These are phyloP conservation scores for Physocephala rufipes DNA, from an alignment of 2,888 invertebrate species.

Conservation along the genomic window DNA sequence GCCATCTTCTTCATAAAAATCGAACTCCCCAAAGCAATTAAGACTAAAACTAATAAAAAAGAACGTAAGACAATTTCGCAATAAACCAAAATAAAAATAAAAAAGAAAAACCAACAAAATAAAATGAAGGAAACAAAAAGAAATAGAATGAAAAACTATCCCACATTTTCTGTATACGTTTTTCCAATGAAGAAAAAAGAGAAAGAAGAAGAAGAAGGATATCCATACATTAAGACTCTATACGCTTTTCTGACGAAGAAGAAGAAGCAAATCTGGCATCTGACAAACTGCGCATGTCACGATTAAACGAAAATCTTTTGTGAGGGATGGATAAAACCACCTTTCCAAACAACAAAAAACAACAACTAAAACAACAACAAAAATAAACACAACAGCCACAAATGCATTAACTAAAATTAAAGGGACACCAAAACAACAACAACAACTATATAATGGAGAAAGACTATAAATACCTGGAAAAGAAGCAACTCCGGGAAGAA, in stretches of 20 bases:
- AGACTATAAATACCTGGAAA: not conserved
- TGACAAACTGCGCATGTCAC: constrained; percentile 60
- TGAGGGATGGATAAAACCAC: constrained; percentile 45
- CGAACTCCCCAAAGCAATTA: not conserved
- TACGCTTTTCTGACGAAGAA: constrained; percentile 5
- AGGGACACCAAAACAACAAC: too few species aligned
- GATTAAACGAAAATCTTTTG: constrained; percentile 55
- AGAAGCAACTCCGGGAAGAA: too few species aligned
- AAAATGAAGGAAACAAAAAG: not conserved
- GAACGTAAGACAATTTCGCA: constrained; percentile 1
- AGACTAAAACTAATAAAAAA: constrained; percentile 4
- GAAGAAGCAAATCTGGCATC: constrained; percentile 1
- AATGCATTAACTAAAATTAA: too few species aligned
- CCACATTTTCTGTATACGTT: constrained; percentile 20
- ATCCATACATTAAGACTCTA: not conserved
- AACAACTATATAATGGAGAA: too few species aligned
- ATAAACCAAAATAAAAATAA: constrained; percentile 31
- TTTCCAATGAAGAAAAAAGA: constrained; percentile 36
- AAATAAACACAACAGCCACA: not conserved
- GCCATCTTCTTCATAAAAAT: not conserved
- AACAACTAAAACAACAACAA: constrained; percentile 14
- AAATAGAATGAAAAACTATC: too few species aligned
- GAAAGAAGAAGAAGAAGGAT: constrained; percentile 23
- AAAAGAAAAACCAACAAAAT: constrained; percentile 8
- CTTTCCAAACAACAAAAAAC: constrained; percentile 40